Conservation (phyloP, 2,797 vertebrate genomes). For the Pantherophis alleghaniensis region DNA sequence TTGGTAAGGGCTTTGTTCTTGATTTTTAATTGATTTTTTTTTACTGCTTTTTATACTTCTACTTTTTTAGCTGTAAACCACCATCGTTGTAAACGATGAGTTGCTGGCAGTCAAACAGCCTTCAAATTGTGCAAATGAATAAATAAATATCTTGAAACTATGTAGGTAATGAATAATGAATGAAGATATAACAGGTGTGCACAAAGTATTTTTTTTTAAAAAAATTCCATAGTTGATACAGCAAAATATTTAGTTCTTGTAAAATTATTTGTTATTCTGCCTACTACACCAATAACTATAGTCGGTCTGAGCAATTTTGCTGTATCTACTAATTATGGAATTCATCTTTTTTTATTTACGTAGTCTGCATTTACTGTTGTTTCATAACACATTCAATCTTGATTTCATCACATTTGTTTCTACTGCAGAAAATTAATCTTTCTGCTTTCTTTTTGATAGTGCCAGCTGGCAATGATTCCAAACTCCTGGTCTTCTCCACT, state of each 20-base stretch:
- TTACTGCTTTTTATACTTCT: neutral
- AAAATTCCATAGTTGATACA: neutral
- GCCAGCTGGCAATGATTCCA: neutral
- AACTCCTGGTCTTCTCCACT: neutral
- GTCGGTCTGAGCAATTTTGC: neutral
- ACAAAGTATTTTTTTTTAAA: neutral
- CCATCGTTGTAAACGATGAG: neutral
- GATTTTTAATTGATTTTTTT: neutral
- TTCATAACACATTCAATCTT: neutral
- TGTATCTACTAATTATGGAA: neutral
- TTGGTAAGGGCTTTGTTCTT: neutral
- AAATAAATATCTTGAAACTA: neutral
- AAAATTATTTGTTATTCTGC: neutral
- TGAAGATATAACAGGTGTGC: neutral
- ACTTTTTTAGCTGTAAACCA: neutral
- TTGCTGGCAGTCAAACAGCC: neutral
- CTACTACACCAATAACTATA: neutral
- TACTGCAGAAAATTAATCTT: neutral
- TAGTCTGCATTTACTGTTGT: neutral
- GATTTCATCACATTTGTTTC: conserved; percentile 4
- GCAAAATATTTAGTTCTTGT: neutral
- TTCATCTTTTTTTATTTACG: neutral
- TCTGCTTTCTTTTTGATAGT: neutral
- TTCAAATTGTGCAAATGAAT: neutral
- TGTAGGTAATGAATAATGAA: neutral